Evolutionary conservation across 1,140 invertebrate species (phyloP).

Genomic region (Cydia amplana): DNA sequence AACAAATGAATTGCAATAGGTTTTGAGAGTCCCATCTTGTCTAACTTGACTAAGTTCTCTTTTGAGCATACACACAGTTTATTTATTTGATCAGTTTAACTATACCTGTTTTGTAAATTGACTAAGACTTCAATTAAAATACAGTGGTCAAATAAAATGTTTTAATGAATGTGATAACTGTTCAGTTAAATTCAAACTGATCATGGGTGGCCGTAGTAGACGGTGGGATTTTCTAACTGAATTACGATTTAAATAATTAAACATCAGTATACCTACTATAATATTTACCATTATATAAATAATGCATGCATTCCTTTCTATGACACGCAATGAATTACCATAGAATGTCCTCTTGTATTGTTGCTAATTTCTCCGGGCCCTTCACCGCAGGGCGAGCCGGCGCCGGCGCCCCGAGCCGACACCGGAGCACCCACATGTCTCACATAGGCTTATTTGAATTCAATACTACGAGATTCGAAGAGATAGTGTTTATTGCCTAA

Average conservation of each 20-base stretch:
- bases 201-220: not conserved
- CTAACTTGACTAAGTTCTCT: too few relatives aligned
- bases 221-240: not conserved
- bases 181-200: too few relatives aligned
- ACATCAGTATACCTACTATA: not conserved
- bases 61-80: too few relatives aligned
- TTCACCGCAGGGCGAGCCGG: constrained; percentile 29
- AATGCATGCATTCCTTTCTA: constrained; percentile 27
- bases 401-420: constrained; percentile 37
- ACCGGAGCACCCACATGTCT: constrained; percentile 42
- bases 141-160: too few relatives aligned
- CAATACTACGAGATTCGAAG: constrained; percentile 44
- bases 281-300: constrained; percentile 11
- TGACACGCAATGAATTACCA: constrained; percentile 30
- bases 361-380: constrained; percentile 27
- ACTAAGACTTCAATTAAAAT: too few relatives aligned
- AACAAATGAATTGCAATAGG: not conserved
- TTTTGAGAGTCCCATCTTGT: too few relatives aligned
- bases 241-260: not conserved
- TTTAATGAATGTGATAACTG: too few relatives aligned
- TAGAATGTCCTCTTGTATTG: constrained; percentile 28
- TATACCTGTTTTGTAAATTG: too few relatives aligned
- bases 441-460: constrained; percentile 46
- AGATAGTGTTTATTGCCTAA: constrained; percentile 37
- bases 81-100: too few relatives aligned